These are phyloP conservation scores for Chamaetylas fuelleborni DNA, from an alignment of 2,113 vertebrate genomes.

Conservation along the genomic window DNA sequence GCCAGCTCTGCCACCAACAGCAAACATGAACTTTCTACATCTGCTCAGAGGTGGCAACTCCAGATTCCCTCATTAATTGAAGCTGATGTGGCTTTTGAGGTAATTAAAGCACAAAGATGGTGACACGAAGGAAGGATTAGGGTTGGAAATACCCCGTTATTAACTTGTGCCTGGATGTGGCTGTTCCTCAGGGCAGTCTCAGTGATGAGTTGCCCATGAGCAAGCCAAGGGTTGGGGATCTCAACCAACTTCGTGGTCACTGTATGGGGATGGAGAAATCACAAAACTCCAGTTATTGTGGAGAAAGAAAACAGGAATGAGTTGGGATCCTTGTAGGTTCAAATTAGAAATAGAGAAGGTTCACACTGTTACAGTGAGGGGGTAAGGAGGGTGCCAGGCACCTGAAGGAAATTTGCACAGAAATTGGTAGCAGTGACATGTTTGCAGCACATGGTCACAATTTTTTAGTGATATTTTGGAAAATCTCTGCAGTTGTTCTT, in stretches of 20 bases:
- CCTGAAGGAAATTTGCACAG: not conserved
- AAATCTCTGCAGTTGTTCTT: not conserved
- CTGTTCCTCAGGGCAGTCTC: not conserved
- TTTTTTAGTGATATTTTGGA: not conserved
- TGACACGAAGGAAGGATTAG: not conserved
- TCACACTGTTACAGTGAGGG: rapidly evolving
- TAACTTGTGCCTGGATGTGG: not conserved
- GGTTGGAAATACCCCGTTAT: not conserved
- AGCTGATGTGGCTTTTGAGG: not conserved
- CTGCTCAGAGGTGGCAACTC: not conserved
- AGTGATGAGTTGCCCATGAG: rapidly evolving
- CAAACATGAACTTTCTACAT: not conserved
- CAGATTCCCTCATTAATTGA: not conserved
- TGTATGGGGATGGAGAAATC: not conserved
- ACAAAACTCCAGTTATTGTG: not conserved
- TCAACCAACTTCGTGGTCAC: rapidly evolving
- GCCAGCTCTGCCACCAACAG: not conserved
- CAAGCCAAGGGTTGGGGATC: not conserved
- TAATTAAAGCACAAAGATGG: not conserved
- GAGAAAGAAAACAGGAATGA: not conserved
- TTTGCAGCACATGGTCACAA: rapidly evolving
- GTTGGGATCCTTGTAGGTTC: not conserved
- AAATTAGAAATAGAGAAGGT: too few species aligned
- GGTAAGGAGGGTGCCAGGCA: rapidly evolving
- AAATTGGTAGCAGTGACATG: not conserved